Base-by-base conservation (phyloP, 2,888 invertebrate genomes). In the Microplitis deprimator region DNA sequence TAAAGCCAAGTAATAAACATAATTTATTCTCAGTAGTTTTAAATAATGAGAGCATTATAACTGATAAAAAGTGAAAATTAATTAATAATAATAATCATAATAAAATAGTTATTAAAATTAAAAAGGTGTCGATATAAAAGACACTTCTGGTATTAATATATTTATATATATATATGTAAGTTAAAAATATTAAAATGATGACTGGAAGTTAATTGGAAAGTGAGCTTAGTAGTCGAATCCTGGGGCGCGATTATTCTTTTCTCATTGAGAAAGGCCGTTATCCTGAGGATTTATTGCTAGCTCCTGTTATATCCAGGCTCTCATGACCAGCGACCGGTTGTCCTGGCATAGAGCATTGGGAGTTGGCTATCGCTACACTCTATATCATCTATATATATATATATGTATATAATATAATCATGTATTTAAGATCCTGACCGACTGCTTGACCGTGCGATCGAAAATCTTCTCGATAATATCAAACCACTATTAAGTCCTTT, bases 261-360 rank as follows among this genome's bases (percentile, higher is more conserved):
- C 7, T 62, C 16, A 62, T 62, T 50, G 50, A 65, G 78, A 79
- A 79, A 79, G 79, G 81, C 82, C 82, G 82, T 82, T 82, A 82
- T 79, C 80, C 81, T 69, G 76, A 80, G 82, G 82, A 82, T 82
- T 82, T 82, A 82, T 82, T 79, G 82, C 77, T 75, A 76, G 82
- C 82, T 81, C 80, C 81, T 82, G 81, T 81, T 80, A 82, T 82
- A 79, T 77, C 75, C 73, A 79, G 79, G 79, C 79, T 82, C 80
- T 77, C 76, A 73, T 79, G 79, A 78, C 79, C 76, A 78, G 81
- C 81, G 82, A 82, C 82, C 82, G 82, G 82, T 82, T 82, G 82
- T 81, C 80, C 62, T 50, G 50, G 50, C 13, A 50, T 50, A 50
- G 50, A 13, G 50, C 77, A 73, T 20, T 73, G 75, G 71, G 67